phyloP scores from a whole-genome alignment of 2,888 invertebrate species.

The Ectemnius continuus region DNA sequence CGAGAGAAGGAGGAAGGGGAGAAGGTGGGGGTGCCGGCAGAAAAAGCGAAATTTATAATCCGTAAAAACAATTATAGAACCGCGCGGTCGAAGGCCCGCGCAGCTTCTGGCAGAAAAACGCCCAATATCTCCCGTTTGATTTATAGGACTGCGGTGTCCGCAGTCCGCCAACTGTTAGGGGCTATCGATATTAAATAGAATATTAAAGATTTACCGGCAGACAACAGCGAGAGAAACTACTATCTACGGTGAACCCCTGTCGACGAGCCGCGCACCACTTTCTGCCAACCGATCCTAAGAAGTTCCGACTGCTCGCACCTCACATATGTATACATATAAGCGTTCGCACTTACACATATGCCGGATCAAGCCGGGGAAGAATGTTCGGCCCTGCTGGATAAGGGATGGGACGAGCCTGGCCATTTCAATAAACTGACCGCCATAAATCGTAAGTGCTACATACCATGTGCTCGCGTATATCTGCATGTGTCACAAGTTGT shows the following conservation, averaged over 20 bases:
- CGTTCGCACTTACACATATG: slow-evolving; percentile 18
- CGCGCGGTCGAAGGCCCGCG: slow-evolving; percentile 48
- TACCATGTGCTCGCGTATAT: slow-evolving; percentile 27
- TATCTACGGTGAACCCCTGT: neutral
- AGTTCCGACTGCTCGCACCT: slow-evolving; percentile 20
- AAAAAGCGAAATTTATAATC: slow-evolving; percentile 75
- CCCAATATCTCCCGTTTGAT: slow-evolving; percentile 75
- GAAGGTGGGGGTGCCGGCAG: slow-evolving; percentile 19
- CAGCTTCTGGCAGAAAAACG: slow-evolving; percentile 66
- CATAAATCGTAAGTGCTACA: slow-evolving; percentile 65
- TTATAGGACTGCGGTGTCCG: slow-evolving; percentile 66
- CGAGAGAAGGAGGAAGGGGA: slow-evolving; percentile 23
- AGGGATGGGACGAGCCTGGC: slow-evolving; percentile 39
- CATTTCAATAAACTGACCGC: slow-evolving; percentile 73
- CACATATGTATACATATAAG: neutral
- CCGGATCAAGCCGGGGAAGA: slow-evolving; percentile 28
- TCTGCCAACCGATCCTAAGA: slow-evolving; percentile 27
- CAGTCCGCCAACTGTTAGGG: slow-evolving; percentile 44
- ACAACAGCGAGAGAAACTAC: slow-evolving; percentile 59
- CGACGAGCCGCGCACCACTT: neutral
- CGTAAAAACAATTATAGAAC: slow-evolving; percentile 75
- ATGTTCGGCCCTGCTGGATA: slow-evolving; percentile 11
- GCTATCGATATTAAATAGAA: slow-evolving; percentile 73
- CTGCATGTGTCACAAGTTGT: slow-evolving; percentile 40
- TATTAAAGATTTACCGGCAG: slow-evolving; percentile 73